These are phyloP conservation scores for Eubucco bourcierii DNA, from an alignment of 2,113 vertebrate species.

Conservation along the genomic window DNA sequence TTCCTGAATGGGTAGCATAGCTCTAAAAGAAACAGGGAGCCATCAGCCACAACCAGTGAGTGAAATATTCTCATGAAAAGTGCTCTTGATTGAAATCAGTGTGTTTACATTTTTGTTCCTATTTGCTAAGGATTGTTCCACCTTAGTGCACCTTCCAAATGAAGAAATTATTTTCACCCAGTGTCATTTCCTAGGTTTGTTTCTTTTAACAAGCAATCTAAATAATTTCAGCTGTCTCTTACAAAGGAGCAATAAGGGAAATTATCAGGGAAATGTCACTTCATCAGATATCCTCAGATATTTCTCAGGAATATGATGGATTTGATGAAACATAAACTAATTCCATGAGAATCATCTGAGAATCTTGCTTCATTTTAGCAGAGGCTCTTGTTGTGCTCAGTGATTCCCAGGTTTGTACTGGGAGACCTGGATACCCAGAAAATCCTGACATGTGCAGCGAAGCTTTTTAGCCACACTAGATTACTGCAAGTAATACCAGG, in stretches of 20 bases:
- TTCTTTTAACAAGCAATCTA: conserved; percentile 55
- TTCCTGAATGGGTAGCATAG: conserved; percentile 62
- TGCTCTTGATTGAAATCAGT: conserved; percentile 68
- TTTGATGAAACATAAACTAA: conserved; percentile 14
- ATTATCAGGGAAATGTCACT: conserved; percentile 40
- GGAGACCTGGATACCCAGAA: background rate
- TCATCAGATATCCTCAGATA: conserved; percentile 18
- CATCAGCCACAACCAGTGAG: conserved; percentile 55
- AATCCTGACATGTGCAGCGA: background rate
- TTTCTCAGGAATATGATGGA: background rate
- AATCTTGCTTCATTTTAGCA: background rate
- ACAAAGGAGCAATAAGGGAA: conserved; percentile 33
- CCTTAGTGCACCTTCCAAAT: conserved; percentile 56
- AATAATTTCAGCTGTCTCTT: conserved; percentile 46
- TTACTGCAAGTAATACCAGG: background rate
- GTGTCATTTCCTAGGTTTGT: conserved; percentile 67
- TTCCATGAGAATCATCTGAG: background rate
- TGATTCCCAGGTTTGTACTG: background rate
- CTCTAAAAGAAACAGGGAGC: conserved; percentile 61
- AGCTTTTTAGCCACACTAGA: background rate
- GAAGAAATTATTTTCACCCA: conserved; percentile 58
- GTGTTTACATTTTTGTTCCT: conserved; percentile 66
- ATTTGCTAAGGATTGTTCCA: conserved; percentile 48
- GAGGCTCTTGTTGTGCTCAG: background rate
- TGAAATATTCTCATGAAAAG: conserved; percentile 65